Base-by-base conservation (phyloP, 2,888 invertebrate genomes). In the Mesorhabditis spiculigera region DNA sequence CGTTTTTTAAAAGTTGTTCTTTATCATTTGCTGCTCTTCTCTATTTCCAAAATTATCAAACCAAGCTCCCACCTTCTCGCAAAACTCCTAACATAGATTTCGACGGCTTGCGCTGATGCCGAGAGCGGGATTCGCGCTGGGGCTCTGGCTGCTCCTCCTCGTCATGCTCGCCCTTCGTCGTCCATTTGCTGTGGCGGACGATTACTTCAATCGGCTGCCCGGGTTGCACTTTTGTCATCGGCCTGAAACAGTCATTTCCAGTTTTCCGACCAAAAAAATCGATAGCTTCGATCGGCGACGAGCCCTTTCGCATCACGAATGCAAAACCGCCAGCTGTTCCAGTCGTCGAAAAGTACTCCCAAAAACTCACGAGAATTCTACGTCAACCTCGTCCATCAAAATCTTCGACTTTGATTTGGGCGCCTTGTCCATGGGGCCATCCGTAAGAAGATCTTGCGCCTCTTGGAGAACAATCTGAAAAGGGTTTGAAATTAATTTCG, bases 171-270 rank as follows among this genome's bases (percentile, higher is more conserved):
- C 58, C 58, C n/a, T 50, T 50, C n/a, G 58, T n/a, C n/a, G 58
- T 50, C 58, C 78, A 74, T 66, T 81, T 81, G 63, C 76, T 82
- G 66, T 84, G 81, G 4, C 81, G 72, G 13, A 83, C 83, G 63
- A 84, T 78, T 65, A 84, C 81, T 64, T 84, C 84, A 61, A 84
- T 75, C 4, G 82, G 84, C 45, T 76, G 79, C 13, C 76, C 72
- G 4, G 67, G 67, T 43, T 68, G 28, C 28, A 28, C 28, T 28
- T 28, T 28, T 28, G 28, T 28, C 8, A 50, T 50, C 58, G 58
- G n/a, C n/a, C 8, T 50, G 58, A 50, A 13, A 50, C 8, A 50
- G 10, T 50, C 8, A 50, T 66, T 66, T 42, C 28, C 8, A 41
- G 6, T 3, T 13, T 6, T 8, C 67, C 45, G 4, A 5, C 28